phyloP scores from a whole-genome alignment of 2,113 vertebrate genomes.

The Scolopax mira region DNA sequence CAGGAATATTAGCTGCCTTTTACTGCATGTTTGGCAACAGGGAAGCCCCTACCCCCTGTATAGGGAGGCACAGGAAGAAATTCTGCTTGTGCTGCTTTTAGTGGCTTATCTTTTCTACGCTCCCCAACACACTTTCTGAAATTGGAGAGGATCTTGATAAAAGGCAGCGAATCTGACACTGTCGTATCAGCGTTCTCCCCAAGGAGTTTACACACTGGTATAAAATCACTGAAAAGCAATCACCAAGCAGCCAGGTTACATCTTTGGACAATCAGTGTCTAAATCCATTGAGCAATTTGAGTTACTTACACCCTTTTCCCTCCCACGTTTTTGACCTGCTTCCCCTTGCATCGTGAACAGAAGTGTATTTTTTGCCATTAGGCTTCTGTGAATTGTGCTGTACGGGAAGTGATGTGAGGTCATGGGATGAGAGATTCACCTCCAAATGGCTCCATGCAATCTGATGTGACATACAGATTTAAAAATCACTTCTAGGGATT shows the following conservation, averaged over 20 bases:
- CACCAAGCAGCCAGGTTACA: background rate
- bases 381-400: background rate
- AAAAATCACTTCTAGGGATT: constrained; percentile 4
- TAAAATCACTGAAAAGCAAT: constrained; percentile 60
- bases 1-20: background rate
- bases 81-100: background rate
- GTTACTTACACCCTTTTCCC: background rate
- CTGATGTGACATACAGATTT: constrained; percentile 3
- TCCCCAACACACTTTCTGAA: background rate
- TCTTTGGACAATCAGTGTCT: constrained; percentile 26
- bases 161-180: background rate
- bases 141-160: background rate
- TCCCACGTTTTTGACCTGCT: background rate
- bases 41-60: background rate
- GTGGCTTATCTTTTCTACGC: background rate
- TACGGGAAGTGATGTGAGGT: background rate
- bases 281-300: constrained; percentile 16
- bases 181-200: background rate
- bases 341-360: constrained; percentile 11
- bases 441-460: background rate
- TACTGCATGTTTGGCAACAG: background rate
- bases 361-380: constrained; percentile 26
- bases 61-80: background rate
- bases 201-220: background rate
- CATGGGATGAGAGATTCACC: constrained; percentile 17